phyloP scores from a whole-genome alignment of 2,797 vertebrate genomes.

The Iguana delicatissima region DNA sequence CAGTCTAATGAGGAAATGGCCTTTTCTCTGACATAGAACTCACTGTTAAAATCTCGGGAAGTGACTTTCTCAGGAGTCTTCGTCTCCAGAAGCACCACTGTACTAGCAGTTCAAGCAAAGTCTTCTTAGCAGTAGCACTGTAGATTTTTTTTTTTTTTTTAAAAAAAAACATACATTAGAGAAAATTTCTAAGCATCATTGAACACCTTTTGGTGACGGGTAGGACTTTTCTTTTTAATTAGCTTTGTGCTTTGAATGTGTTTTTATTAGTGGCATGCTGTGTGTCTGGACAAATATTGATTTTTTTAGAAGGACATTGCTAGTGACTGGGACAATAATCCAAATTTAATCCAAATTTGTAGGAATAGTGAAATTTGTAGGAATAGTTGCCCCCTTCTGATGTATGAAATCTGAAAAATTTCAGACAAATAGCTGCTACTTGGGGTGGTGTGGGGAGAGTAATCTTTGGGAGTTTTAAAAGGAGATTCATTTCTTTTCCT shows the following conservation, averaged over 20 bases:
- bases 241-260: too few species aligned
- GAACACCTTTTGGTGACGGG: neutral
- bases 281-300: neutral
- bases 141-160: neutral
- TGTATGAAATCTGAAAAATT: neutral
- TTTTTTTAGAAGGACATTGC: neutral
- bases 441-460: neutral
- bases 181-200: neutral
- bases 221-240: neutral
- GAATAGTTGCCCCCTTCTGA: neutral
- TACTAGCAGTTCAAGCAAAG: neutral
- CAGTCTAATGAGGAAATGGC: too few species aligned
- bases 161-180: neutral
- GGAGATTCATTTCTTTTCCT: neutral
- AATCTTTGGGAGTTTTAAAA: neutral
- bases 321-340: neutral
- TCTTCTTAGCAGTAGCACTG: neutral
- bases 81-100: neutral
- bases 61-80: neutral
- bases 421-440: neutral
- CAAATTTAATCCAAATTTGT: too few species aligned
- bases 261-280: neutral
- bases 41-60: neutral
- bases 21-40: neutral
- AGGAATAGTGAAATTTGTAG: neutral